Percentiles rank a stretch among this genome's conserved stretches.
phyloP scores from a whole-genome alignment of 2,888 invertebrate species.

The Dorcus hopei region DNA sequence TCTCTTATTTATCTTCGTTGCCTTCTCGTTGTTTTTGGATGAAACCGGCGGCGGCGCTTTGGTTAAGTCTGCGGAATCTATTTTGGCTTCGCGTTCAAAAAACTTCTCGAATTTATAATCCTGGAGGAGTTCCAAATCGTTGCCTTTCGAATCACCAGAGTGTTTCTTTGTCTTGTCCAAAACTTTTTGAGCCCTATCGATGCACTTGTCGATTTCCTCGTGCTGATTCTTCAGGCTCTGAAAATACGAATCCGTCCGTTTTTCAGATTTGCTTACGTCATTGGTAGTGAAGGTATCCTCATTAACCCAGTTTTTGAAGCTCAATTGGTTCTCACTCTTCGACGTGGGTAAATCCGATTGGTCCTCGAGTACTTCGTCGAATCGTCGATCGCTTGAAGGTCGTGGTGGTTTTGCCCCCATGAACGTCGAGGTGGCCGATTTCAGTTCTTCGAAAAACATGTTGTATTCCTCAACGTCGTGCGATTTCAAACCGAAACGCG shows the following conservation, averaged over 20 bases:
- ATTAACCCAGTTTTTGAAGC: constrained; percentile 26
- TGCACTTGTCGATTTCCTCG: constrained; percentile 21
- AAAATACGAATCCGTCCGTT: constrained; percentile 20
- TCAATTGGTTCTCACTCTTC: constrained; percentile 11
- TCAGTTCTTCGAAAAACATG: too few species aligned
- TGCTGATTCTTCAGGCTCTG: constrained; percentile 23
- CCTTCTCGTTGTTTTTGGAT: constrained; percentile 17
- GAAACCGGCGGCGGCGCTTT: constrained; percentile 3
- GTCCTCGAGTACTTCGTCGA: not conserved
- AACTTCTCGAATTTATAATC: constrained; percentile 30
- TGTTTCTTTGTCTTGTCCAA: constrained; percentile 14
- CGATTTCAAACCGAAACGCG: too few species aligned
- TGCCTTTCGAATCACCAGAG: constrained; percentile 11
- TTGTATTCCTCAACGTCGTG: too few species aligned
- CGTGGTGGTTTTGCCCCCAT: too few species aligned
- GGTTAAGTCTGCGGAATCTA: not conserved
- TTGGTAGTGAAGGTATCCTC: constrained; percentile 19
- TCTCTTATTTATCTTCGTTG: constrained; percentile 11
- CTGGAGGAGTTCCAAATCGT: constrained; percentile 28
- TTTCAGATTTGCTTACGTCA: constrained; percentile 17
- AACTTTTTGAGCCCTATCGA: constrained; percentile 17
- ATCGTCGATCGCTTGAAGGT: constrained; percentile 1
- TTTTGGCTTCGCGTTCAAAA: constrained; percentile 11
- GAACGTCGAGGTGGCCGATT: too few species aligned
- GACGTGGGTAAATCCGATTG: constrained; percentile 4